Evolutionary conservation across 2,797 vertebrate genomes (phyloP).

Genomic region (Chaenodraco wilsoni): DNA sequence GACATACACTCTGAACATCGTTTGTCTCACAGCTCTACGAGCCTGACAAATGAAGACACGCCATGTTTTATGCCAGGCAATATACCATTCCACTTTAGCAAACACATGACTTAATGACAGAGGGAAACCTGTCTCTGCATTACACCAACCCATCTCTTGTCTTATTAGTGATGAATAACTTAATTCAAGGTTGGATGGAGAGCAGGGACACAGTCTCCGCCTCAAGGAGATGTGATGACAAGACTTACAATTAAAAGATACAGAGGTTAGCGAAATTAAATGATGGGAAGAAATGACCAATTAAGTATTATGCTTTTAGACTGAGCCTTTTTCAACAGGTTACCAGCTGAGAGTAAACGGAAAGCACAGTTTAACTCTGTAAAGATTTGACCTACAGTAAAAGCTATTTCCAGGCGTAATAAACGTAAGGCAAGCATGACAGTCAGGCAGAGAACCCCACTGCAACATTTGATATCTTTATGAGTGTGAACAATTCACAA

Average conservation of each 20-base stretch:
- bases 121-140: conserved; percentile 53
- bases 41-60: conserved; percentile 83
- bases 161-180: conserved; percentile 69
- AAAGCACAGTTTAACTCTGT: conserved; percentile 37
- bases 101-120: conserved; percentile 76
- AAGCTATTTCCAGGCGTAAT: conserved; percentile 72
- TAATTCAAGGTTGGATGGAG: conserved; percentile 58
- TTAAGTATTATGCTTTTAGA: conserved; percentile 18
- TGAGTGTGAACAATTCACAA: conserved; percentile 62
- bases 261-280: conserved; percentile 29
- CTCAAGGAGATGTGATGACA: conserved; percentile 38
- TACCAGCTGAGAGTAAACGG: conserved; percentile 31
- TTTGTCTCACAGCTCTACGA: conserved; percentile 72
- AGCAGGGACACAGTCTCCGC: conserved; percentile 24
- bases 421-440: conserved; percentile 69
- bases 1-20: conserved; percentile 75
- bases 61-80: conserved; percentile 73
- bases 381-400: conserved; percentile 61
- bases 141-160: conserved; percentile 62
- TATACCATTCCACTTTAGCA: conserved; percentile 78
- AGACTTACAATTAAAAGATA: conserved; percentile 28
- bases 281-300: conserved; percentile 20
- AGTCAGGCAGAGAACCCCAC: conserved; percentile 49
- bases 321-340: conserved; percentile 33
- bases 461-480: conserved; percentile 66